These are phyloP conservation scores for Aphidius colemani DNA, from an alignment of 2,888 invertebrate genomes.

Conservation along the genomic window DNA sequence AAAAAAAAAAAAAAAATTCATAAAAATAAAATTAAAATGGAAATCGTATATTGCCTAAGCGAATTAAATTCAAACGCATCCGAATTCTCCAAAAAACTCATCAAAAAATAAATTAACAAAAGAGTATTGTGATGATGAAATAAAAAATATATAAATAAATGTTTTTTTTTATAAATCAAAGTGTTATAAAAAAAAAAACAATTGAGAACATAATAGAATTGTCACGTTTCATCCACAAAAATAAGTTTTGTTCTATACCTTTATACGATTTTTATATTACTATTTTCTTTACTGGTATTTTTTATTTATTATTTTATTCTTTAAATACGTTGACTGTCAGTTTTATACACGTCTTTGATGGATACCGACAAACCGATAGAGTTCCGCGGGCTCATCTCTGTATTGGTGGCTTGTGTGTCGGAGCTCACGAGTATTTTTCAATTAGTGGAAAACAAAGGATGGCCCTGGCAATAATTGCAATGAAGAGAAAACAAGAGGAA, in stretches of 20 bases:
- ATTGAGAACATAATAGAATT: background rate
- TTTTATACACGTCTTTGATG: constrained; percentile 33
- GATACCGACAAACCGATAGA: constrained; percentile 30
- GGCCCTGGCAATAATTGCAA: constrained; percentile 48
- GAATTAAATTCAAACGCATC: too few relatives aligned
- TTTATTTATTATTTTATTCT: background rate
- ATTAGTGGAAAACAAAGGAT: constrained; percentile 47
- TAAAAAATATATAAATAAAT: too few relatives aligned
- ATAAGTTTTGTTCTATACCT: too few relatives aligned
- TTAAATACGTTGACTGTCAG: constrained; percentile 5
- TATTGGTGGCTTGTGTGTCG: constrained; percentile 28
- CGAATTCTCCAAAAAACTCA: too few relatives aligned
- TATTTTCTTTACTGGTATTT: constrained; percentile 1
- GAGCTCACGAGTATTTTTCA: constrained; percentile 46
- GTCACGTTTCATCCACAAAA: background rate
- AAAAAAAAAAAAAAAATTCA: too few relatives aligned
- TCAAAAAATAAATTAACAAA: too few relatives aligned
- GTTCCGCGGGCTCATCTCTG: constrained; percentile 12
- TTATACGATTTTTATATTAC: constrained; percentile 8
- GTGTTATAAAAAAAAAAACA: too few relatives aligned
- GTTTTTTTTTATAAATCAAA: too few relatives aligned
- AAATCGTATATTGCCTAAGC: too few relatives aligned
- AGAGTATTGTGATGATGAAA: too few relatives aligned
- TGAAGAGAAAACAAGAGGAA: constrained; percentile 45
- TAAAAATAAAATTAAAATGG: too few relatives aligned